Evolutionary conservation across 2,888 invertebrate genomes (phyloP), one percentile per base, ranked within the genome.

Genomic region (Drosophila kuntzei): DNA sequence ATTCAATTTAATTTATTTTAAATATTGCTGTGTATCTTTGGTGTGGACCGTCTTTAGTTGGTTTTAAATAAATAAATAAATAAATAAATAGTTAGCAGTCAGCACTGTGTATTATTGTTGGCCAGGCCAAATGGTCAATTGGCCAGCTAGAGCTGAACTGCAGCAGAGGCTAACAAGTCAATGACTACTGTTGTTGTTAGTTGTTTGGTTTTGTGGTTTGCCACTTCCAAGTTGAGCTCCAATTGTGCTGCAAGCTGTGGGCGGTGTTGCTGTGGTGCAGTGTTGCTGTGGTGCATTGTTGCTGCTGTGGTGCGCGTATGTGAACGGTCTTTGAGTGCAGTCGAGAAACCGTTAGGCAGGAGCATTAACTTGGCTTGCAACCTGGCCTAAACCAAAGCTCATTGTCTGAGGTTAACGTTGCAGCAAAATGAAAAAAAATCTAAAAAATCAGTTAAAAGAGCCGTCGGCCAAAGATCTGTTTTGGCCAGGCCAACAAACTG

Each of bases 321-420:
- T 71, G 79, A 67, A 44, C 77, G 84, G 72, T 73, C 74, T 80
- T 71, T 80, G 49, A 76, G 60, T 76, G 73, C 78, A 59, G 54
- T 49, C 29, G 43, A 55, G 51, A 27, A 12, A 55, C 80, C 87
- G 80, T 81, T 80, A 84, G 74, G 51, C 66, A 63, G 50, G 58
- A 65, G 57, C 67, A 69, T 60, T 65, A 63, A 6, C 29, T 44
- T 61, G 18, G 2, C 39, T 11, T 2, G 22, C 18, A 54, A 44
- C 16, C 14, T 51, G 86, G 78, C 80, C 27, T 51, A 70, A 80
- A 46, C 51, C 57, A 62, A 53, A 69, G 53, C 44, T 37, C 68
- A 84, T 81, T 81, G 81, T 69, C 64, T 71, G 75, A 87, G 81
- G 55, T 55, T 55, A 55, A 41, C 27, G 54, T 29, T 18, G 20